Evolutionary conservation across 1,140 invertebrate genomes (phyloP).

Genomic region (roundworm (Caenorhabditis elegans)): DNA sequence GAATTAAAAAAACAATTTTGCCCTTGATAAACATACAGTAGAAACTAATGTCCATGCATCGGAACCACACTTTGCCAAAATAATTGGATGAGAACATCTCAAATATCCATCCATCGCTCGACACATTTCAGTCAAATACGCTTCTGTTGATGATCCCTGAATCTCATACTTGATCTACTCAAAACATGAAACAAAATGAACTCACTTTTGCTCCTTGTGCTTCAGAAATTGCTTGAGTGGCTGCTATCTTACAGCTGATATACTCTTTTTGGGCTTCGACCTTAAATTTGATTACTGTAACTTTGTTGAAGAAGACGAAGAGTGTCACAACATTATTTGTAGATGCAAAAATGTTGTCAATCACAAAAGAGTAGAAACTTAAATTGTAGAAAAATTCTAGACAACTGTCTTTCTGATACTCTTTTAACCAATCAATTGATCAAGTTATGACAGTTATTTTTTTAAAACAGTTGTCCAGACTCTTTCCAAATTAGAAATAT

Average conservation of each 20-base stretch:
- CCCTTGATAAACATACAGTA: conserved; percentile 41
- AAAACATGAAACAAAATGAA: not conserved
- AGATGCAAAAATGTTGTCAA: no score
- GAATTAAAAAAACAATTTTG: no score
- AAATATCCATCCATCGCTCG: conserved; percentile 50
- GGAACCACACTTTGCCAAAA: conserved; percentile 42
- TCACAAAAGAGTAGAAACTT: no score
- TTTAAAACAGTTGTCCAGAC: no score
- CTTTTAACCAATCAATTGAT: no score
- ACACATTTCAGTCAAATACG: conserved; percentile 48
- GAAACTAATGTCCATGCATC: conserved; percentile 50
- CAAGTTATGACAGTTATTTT: no score
- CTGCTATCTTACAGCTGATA: conserved; percentile 50
- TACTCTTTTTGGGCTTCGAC: conserved; percentile 47
- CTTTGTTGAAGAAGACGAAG: not conserved
- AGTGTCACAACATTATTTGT: no score
- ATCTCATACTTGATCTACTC: no score
- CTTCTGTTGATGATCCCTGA: conserved; percentile 39
- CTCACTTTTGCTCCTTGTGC: conserved; percentile 40
- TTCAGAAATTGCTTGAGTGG: conserved; percentile 46
- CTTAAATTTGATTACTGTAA: not conserved
- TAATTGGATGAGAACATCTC: conserved; percentile 50
- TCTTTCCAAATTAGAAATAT: no score
- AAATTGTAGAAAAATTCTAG: no score
- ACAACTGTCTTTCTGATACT: no score